These are phyloP conservation scores for Nesidiocoris tenuis DNA, from an alignment of 2,888 invertebrate species.

Conservation along the genomic window DNA sequence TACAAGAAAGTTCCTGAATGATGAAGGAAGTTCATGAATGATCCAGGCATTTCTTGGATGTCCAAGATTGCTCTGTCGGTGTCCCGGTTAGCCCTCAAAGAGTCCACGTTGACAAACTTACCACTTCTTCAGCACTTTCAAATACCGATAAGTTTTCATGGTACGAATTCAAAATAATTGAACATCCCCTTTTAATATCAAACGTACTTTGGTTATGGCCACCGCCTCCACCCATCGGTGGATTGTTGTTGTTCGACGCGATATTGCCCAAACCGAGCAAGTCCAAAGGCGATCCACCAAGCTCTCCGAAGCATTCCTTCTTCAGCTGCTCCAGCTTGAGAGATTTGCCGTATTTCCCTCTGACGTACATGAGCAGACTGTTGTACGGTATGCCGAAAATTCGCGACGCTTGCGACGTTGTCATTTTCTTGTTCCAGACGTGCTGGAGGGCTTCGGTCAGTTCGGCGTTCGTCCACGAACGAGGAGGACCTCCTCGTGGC, in stretches of 20 bases:
- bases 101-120: no score
- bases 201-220: neutral
- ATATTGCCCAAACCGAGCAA: constrained; percentile 65
- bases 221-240: constrained; percentile 36
- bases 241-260: constrained; percentile 56
- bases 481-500: constrained; percentile 83
- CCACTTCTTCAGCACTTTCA: no score
- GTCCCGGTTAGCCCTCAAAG: no score
- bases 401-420: constrained; percentile 85
- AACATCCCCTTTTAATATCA: no score
- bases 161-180: no score
- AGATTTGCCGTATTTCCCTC: constrained; percentile 91
- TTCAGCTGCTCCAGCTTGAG: constrained; percentile 82
- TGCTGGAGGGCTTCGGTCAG: constrained; percentile 86
- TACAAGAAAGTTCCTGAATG: no score
- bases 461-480: constrained; percentile 90
- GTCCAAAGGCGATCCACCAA: constrained; percentile 63
- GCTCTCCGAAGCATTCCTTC: constrained; percentile 83
- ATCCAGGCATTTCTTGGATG: no score
- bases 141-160: no score
- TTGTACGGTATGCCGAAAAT: constrained; percentile 93
- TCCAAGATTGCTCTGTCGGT: no score
- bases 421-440: constrained; percentile 96
- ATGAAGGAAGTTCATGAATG: no score
- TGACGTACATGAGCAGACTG: constrained; percentile 85